Evolutionary conservation across 1,140 invertebrate species (phyloP), one percentile per base, ranked within the genome.

Genomic region (Aleiodes sp.): DNA sequence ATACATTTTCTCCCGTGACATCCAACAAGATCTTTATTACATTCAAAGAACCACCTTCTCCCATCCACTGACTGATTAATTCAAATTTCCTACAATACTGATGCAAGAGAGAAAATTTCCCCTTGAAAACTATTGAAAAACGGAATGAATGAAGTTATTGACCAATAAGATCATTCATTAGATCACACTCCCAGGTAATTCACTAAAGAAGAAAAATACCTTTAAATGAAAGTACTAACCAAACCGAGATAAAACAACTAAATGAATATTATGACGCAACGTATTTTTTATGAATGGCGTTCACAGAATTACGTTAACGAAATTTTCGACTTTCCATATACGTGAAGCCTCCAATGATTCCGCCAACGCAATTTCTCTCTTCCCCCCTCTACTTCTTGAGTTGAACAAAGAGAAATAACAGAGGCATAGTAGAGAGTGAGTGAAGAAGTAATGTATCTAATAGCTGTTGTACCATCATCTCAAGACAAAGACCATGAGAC

Each of bases 321-420:
- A 64, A 76, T 76, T 78, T 76, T 76, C 66, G 74, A 78, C 72
- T 76, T 72, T 72, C 64, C 60, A 73, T 46, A 56, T 21, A 37
- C 60, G 33, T 19, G 26, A 24, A 28, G 2, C n/a, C 24, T 12
- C 21, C 41, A 39, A 31, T 29, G 56, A 59, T 14, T 63, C 37
- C 33, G 33, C 60, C 60, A 63, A 63, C 56, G 56, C 56, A 31
- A 4, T 14, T 2, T 39, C 35, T n/a, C 35, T n/a, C 35, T n/a
- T 7, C 35, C 35, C 35, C 14, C 43, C 14, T 9, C 14, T 9
- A 9, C 14, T 2, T 10, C 60, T 37, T 12, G 28, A 37, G 14
- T 9, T 4, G n/a, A 56, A 2, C 10, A 28, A 67, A 71, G 33
- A 65, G 39, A 70, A 41, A 69, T 43, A 59, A 33, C n/a, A 57